These are phyloP conservation scores for Pedionomus torquatus DNA, from an alignment of 2,113 vertebrate genomes.

Conservation along the genomic window DNA sequence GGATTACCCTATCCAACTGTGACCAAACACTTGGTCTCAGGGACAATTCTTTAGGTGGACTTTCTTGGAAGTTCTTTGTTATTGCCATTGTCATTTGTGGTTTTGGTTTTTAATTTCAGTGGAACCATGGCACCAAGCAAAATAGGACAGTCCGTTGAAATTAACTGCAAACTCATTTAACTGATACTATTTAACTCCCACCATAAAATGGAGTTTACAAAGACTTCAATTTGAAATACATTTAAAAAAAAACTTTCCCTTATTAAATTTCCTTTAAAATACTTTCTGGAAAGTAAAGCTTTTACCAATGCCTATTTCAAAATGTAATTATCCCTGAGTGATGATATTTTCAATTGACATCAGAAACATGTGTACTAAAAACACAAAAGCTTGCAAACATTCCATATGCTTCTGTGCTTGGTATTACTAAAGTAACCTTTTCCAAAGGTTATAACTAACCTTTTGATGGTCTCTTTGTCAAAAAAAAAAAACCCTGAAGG, in stretches of 20 bases:
- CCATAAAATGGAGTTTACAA: not conserved
- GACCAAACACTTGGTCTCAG: not conserved
- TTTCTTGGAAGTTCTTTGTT: not conserved
- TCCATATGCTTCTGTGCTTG: not conserved
- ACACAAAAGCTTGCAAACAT: not conserved
- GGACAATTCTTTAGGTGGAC: not conserved
- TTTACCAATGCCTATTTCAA: not conserved
- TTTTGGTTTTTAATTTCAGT: not conserved
- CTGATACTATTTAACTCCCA: not conserved
- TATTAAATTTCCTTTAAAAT: not conserved
- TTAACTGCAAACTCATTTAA: not conserved
- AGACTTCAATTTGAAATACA: not conserved
- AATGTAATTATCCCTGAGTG: not conserved
- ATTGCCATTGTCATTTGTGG: not conserved
- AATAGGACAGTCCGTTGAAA: not conserved
- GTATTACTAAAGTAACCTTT: not conserved
- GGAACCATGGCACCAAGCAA: not conserved
- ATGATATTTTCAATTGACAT: not conserved
- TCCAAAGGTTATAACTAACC: slow-evolving; percentile 25
- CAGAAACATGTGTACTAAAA: not conserved
- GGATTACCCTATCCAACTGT: not conserved
- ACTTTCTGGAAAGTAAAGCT: not conserved
- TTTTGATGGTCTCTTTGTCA: not conserved
- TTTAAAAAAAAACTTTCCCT: not conserved
- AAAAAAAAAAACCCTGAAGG: not conserved